These are phyloP conservation scores for Platysteira castanea DNA, from an alignment of 2,113 vertebrate genomes.

Conservation along the genomic window DNA sequence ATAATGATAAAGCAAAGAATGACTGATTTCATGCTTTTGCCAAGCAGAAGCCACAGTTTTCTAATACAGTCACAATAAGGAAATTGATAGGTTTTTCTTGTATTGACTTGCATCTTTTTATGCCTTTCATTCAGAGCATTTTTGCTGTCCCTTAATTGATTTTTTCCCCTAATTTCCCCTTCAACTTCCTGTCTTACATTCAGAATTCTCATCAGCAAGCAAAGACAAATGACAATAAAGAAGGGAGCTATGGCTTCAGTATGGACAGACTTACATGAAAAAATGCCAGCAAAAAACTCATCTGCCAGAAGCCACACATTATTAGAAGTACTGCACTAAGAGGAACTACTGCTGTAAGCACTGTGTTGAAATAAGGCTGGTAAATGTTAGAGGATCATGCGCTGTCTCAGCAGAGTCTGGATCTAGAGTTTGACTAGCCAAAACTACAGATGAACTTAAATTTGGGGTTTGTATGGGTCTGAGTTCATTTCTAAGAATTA, in stretches of 20 bases:
- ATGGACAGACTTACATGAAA: neutral
- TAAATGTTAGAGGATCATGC: neutral
- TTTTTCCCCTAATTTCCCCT: constrained; percentile 1
- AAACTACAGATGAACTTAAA: neutral
- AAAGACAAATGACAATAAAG: neutral
- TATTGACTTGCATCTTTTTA: constrained; percentile 13
- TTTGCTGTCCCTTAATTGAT: constrained; percentile 4
- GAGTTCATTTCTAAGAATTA: neutral
- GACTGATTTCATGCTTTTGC: constrained; percentile 23
- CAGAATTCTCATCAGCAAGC: neutral
- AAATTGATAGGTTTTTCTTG: constrained; percentile 23
- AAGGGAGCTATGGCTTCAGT: neutral
- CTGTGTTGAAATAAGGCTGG: neutral
- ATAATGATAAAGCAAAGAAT: constrained; percentile 7
- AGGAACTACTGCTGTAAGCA: neutral
- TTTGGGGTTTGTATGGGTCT: neutral
- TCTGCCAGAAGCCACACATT: neutral
- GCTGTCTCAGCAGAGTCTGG: neutral
- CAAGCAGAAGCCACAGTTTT: neutral
- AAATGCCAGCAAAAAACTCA: neutral
- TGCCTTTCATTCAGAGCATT: neutral
- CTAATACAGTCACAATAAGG: constrained; percentile 33
- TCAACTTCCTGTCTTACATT: neutral
- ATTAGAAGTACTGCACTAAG: neutral
- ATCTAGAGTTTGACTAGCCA: neutral